These are phyloP conservation scores for Macaria notata DNA, from an alignment of 2,888 invertebrate species.

Conservation along the genomic window DNA sequence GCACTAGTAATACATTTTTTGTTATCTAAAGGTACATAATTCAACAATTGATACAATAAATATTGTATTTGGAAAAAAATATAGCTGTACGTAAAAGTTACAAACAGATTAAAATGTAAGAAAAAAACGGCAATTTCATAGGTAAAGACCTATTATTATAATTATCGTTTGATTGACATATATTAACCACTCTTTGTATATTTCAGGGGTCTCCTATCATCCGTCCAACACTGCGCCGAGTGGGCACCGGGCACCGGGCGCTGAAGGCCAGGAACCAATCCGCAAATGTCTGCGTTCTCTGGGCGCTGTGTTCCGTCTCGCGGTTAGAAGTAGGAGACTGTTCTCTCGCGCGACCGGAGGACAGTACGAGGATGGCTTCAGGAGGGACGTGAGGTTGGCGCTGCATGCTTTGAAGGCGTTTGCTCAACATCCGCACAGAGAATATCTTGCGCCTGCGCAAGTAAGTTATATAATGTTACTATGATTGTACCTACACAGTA, in stretches of 20 bases:
- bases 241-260: conserved; percentile 92
- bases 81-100: too few species aligned
- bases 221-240: conserved; percentile 94
- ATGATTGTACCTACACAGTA: too few species aligned
- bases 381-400: conserved; percentile 90
- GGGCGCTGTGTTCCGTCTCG: conserved; percentile 95
- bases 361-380: conserved; percentile 94
- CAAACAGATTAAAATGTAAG: too few species aligned
- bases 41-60: too few species aligned
- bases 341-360: conserved; percentile 94
- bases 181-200: too few species aligned
- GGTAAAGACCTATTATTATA: too few species aligned
- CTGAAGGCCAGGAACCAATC: conserved; percentile 94
- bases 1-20: too few species aligned
- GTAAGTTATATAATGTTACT: conserved; percentile 43
- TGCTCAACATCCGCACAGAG: conserved; percentile 84
- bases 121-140: too few species aligned
- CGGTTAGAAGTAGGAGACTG: conserved; percentile 92
- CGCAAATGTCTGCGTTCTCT: conserved; percentile 94
- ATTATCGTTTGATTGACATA: too few species aligned
- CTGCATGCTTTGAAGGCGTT: conserved; percentile 91
- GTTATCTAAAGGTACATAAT: too few species aligned
- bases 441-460: conserved; percentile 90
- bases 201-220: conserved; percentile 90
- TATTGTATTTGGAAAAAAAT: too few species aligned